phyloP scores from a whole-genome alignment of 1,140 invertebrate species.

The Megalonaias nervosa region DNA sequence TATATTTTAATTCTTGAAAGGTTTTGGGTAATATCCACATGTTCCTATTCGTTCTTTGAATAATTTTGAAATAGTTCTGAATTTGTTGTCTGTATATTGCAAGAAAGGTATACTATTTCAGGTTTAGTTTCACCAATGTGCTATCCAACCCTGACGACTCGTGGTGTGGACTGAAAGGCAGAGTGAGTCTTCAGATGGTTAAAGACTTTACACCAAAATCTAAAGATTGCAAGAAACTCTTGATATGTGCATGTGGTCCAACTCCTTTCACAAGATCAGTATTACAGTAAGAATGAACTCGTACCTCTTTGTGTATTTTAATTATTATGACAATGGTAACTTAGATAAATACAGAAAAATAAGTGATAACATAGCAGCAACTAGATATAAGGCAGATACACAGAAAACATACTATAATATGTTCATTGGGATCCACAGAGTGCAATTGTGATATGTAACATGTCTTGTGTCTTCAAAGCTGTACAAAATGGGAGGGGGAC shows the following conservation, averaged over 20 bases:
- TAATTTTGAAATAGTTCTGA: no score
- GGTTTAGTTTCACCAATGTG: constrained; percentile 57
- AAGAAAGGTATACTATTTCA: constrained; percentile 22
- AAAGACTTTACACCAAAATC: constrained; percentile 38
- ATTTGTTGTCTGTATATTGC: no score
- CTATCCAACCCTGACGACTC: constrained; percentile 51
- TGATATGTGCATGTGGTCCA: constrained; percentile 64
- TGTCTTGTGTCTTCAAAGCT: no score
- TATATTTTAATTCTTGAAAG: no score
- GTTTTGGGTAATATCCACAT: no score
- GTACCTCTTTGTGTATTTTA: background rate
- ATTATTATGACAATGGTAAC: background rate
- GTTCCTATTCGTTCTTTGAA: no score
- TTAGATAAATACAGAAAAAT: background rate
- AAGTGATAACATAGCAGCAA: no score
- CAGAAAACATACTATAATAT: no score
- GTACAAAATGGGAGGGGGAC: no score
- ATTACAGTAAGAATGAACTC: constrained; percentile 49
- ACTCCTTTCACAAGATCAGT: constrained; percentile 59
- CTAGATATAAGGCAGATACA: no score
- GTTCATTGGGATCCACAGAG: no score
- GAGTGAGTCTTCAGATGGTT: constrained; percentile 49
- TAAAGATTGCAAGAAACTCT: constrained; percentile 26
- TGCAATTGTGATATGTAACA: no score
- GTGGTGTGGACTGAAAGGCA: constrained; percentile 56